Percentiles rank a stretch among this genome's conserved stretches.
phyloP scores from a whole-genome alignment of 1,140 invertebrate species.

The Conopomorpha cramerella region DNA sequence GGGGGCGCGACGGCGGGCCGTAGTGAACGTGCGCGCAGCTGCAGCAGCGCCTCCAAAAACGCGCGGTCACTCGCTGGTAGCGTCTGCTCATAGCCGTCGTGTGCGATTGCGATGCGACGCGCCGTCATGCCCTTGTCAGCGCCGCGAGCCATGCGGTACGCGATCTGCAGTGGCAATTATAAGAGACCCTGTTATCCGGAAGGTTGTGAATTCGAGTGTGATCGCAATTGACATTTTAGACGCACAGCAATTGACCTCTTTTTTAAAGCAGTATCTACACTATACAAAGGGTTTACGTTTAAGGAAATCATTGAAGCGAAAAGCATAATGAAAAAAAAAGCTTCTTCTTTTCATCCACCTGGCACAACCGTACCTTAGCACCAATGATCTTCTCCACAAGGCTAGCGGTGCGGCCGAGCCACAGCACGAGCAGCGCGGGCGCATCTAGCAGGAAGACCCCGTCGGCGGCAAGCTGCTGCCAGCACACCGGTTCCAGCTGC shows the following conservation, averaged over 20 bases:
- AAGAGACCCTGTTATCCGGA: too few relatives aligned
- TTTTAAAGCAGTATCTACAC: too few relatives aligned
- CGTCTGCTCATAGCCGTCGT: constrained; percentile 84
- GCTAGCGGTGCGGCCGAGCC: constrained; percentile 79
- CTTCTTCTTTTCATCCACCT: too few relatives aligned
- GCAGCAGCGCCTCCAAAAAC: constrained; percentile 71
- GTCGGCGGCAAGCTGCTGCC: constrained; percentile 83
- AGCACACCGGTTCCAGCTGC: constrained; percentile 71
- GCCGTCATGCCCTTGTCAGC: constrained; percentile 41
- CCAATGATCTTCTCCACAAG: constrained; percentile 70
- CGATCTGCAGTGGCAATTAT: constrained; percentile 20
- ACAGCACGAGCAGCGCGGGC: constrained; percentile 72
- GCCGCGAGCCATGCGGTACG: constrained; percentile 46
- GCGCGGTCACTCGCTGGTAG: constrained; percentile 66
- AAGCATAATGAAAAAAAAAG: too few relatives aligned
- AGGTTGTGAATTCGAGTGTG: too few relatives aligned
- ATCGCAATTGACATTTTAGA: too few relatives aligned
- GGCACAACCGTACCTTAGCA: too few relatives aligned
- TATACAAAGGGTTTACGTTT: too few relatives aligned
- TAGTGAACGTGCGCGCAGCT: constrained; percentile 67
- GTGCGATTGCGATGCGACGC: constrained; percentile 72
- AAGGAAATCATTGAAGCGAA: too few relatives aligned
- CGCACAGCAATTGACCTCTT: too few relatives aligned
- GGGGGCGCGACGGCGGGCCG: constrained; percentile 58
- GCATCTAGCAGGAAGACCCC: constrained; percentile 87